Base-by-base conservation (phyloP, 2,113 vertebrate species). In the Pachyramphus minor region DNA sequence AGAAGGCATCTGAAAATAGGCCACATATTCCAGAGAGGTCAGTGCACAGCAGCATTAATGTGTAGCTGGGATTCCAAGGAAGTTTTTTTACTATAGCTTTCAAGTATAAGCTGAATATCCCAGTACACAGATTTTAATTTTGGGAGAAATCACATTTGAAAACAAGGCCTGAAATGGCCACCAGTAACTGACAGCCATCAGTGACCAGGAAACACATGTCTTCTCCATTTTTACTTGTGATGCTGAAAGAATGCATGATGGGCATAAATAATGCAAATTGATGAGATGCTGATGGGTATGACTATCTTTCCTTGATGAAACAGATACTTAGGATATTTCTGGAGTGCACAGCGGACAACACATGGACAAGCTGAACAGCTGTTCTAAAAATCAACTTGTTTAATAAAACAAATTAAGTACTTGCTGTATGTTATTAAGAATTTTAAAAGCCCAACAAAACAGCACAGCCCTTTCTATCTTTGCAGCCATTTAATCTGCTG, bases 211-310 rank as follows among this genome's bases (percentile, higher is more conserved):
- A 96, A 77, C 59, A 82, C 16, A 45, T 63, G 42, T 9, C 19
- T 81, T 8, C 62, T 89, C 73, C 20, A 19, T 14, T 78, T 59
- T 79, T 89, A 53, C 30, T 77, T 33, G 35, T 41, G 55, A 73
- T 56, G 39, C 30, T 73, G 49, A 62, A 79, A 89, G 81, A 89
- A 84, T 47, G 76, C 12, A 17, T 47, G 59, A 67, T 17, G 12
- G 8, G 42, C 47, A 92, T 85, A 87, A 93, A 95, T 80, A 87
- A 95, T 80, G 67, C 56, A 91, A 85, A 88, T 2, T 45, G 56
- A 69, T 81, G 77, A 87, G 82, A 84, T 44, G 56, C 37, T 66
- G 68, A 80, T 27, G 50, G 33, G 28, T 39, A 47, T 42, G 47
- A 82, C 45, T 42, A 28, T 33, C 71, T 24, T 87, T 63, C 41